phyloP scores from a whole-genome alignment of 53 echinoderm and acorn worm species.

The Arbacia lixula region DNA sequence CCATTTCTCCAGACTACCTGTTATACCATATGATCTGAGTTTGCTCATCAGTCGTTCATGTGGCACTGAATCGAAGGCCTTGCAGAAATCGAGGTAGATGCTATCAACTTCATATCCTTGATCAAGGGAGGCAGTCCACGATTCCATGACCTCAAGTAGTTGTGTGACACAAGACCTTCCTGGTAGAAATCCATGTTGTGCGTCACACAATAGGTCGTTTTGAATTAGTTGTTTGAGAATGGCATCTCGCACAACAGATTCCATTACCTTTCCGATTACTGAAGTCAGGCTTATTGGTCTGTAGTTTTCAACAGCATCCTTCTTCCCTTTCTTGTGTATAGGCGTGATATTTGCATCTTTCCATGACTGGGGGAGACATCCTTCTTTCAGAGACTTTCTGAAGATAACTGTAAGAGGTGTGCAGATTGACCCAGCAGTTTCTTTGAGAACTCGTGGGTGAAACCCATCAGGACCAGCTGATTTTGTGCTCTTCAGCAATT shows the following conservation, averaged over 20 bases:
- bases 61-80: not conserved
- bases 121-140: not conserved
- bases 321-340: conserved; percentile 42
- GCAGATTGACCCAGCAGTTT: too few species aligned
- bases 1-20: conserved; percentile 21
- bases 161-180: conserved; percentile 47
- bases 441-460: not conserved
- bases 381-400: too few species aligned
- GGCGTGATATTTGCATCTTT: too few species aligned
- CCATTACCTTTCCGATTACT: conserved; percentile 26
- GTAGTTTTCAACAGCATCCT: conserved; percentile 26
- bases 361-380: too few species aligned
- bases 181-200: conserved; percentile 37
- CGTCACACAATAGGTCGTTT: conserved; percentile 2
- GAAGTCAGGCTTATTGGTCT: conserved; percentile 46
- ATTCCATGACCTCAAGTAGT: not conserved
- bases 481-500: not conserved
- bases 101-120: not conserved
- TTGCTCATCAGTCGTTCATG: not conserved
- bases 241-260: conserved; percentile 24
- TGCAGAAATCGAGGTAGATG: not conserved
- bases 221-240: conserved; percentile 8
- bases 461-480: not conserved
- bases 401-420: too few species aligned
- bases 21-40: conserved; percentile 4